Base-by-base conservation (phyloP, 2,888 invertebrate genomes). In the Abscondita cerata region DNA sequence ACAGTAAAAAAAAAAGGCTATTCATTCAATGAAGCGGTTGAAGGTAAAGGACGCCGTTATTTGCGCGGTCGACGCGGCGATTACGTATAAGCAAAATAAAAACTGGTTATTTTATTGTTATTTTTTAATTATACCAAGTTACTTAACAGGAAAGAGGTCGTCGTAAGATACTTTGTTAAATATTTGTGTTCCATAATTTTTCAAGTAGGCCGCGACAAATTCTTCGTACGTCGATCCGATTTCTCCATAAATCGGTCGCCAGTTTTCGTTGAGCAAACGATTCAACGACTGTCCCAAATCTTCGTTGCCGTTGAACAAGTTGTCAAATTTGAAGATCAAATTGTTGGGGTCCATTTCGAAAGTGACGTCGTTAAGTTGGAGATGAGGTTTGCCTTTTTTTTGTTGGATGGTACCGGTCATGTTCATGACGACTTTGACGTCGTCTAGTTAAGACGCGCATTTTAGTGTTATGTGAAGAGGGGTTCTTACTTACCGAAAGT, bases 161-260 rank as follows among this genome's bases (percentile, higher is more conserved):
- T 87, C 83, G 75, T 89, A 83, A 1, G 90, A 88, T 13, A 91
- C 86, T 69, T 84, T 86, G 61, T 85, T 86, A 71, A 90, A 90
- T 66, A 91, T 83, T 68, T 86, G 83, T 72, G 90, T 89, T 0
- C 86, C 84, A 11, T 90, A 82, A 47, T 88, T 84, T 36, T 84
- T 82, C 77, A 90, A 90, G 0, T 90, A 85, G 0, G 84, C 73
- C 46, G 88, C 88, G 58, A 90, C 85, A 8, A 87, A 85, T 61
- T 86, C 84, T 70, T 90, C 87, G 76, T 90, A 90, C 0, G 89
- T 85, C 0, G 82, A 82, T 72, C 89, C 87, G 25, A 91, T 77
- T 36, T 66, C 66, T 4, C 40, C 47, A n/a, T 36, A 66, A 33
- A 66, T 12, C 8, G 40, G 55, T n/a, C 41, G 13, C 58, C 58